phyloP scores from a whole-genome alignment of 2,888 invertebrate species.

The Aleiodes alternator region DNA sequence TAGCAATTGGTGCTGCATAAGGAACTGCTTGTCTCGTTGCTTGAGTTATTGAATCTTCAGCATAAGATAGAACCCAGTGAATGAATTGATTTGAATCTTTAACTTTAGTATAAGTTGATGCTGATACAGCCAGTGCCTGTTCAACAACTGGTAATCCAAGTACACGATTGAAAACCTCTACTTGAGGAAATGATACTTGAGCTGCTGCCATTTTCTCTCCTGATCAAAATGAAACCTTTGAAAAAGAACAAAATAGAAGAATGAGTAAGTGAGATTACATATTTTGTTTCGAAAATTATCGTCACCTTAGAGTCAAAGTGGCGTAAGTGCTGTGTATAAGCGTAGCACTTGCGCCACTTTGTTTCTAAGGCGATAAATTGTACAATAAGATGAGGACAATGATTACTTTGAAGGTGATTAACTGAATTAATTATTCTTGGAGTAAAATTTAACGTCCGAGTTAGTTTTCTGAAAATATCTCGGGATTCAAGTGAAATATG shows the following conservation, averaged over 20 bases:
- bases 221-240: background rate
- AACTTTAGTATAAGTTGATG: constrained; percentile 66
- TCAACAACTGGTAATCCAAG: constrained; percentile 68
- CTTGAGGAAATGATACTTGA: constrained; percentile 60
- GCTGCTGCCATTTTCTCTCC: constrained; percentile 44
- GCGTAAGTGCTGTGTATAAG: too few relatives aligned
- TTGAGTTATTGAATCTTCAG: constrained; percentile 77
- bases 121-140: constrained; percentile 65
- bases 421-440: too few relatives aligned
- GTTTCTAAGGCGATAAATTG: too few relatives aligned
- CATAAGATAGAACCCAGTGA: constrained; percentile 80
- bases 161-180: constrained; percentile 68
- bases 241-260: constrained; percentile 1
- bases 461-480: too few relatives aligned
- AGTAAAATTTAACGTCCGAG: too few relatives aligned
- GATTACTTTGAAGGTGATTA: too few relatives aligned
- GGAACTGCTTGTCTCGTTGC: constrained; percentile 77
- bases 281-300: too few relatives aligned
- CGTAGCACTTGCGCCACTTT: too few relatives aligned
- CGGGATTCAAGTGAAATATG: too few relatives aligned
- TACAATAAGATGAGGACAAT: too few relatives aligned
- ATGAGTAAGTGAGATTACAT: background rate
- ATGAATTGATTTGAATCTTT: constrained; percentile 73
- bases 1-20: constrained; percentile 79
- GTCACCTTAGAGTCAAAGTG: too few relatives aligned